These are phyloP conservation scores for Dasysyrphus tricinctus DNA, from an alignment of 2,888 invertebrate species.

Conservation along the genomic window DNA sequence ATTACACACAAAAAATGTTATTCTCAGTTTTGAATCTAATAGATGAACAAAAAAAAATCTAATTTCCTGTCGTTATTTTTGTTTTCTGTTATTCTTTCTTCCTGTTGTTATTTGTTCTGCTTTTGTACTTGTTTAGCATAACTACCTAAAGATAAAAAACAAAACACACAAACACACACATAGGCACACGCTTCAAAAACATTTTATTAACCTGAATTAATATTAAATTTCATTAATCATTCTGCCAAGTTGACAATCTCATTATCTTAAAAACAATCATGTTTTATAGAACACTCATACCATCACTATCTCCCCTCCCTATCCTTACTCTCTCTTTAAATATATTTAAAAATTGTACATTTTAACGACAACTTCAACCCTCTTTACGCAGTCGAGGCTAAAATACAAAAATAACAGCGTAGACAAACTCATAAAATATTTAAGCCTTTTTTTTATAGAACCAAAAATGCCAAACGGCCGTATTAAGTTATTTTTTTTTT, in stretches of 20 bases:
- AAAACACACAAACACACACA: not conserved
- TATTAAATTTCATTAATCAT: constrained; percentile 44
- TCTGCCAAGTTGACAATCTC: constrained; percentile 42
- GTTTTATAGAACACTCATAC: not conserved
- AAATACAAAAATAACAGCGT: constrained; percentile 3
- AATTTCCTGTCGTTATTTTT: constrained; percentile 4
- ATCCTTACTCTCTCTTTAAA: not conserved
- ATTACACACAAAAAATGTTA: constrained; percentile 17
- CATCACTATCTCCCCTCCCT: not conserved
- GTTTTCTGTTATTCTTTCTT: not conserved
- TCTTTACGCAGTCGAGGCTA: not conserved
- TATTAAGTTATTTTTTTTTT: constrained; percentile 58
- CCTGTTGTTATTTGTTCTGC: not conserved
- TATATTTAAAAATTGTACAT: constrained; percentile 10
- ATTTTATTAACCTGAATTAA: constrained; percentile 42
- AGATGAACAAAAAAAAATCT: not conserved
- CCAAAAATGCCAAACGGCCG: constrained; percentile 50
- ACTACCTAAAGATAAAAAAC: not conserved
- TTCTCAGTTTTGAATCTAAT: not conserved
- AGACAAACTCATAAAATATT: constrained; percentile 40
- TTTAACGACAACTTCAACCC: constrained; percentile 11
- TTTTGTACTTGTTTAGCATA: not conserved
- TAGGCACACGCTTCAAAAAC: not conserved
- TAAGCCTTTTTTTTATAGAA: constrained; percentile 18
- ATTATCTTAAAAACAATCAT: constrained; percentile 40